A percentile compares a stretch with the other conserved stretches of the same genome.
phyloP scores from a whole-genome alignment of 2,888 invertebrate genomes.

The Drosophila koepferae region DNA sequence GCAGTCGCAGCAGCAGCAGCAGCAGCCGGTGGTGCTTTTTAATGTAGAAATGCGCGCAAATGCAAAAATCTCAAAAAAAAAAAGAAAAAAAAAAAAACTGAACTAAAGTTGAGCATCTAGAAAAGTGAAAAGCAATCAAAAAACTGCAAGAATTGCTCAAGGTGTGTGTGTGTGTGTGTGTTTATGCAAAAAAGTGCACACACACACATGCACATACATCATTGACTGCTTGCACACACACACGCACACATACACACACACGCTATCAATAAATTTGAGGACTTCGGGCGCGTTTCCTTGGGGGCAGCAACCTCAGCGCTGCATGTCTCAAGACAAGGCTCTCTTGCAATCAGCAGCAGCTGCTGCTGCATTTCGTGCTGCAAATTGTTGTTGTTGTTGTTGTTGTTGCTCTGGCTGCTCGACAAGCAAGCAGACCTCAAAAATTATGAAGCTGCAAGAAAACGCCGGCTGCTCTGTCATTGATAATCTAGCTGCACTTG shows the following conservation, averaged over 20 bases:
- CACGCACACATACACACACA: constrained; percentile 24
- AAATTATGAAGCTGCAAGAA: constrained; percentile 74
- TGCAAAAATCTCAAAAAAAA: constrained; percentile 74
- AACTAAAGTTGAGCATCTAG: constrained; percentile 50
- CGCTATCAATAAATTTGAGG: constrained; percentile 55
- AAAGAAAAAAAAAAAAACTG: constrained; percentile 11
- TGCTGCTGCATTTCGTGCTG: constrained; percentile 56
- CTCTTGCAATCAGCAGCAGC: constrained; percentile 48
- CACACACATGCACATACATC: no score
- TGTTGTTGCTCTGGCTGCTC: constrained; percentile 17
- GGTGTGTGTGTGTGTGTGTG: constrained; percentile 22
- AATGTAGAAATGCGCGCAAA: constrained; percentile 76
- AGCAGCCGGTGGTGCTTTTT: constrained; percentile 73
- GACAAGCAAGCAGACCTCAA: constrained; percentile 36
- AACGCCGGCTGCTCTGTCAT: constrained; percentile 75
- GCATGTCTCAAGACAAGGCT: constrained; percentile 21
- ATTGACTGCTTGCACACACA: constrained; percentile 16
- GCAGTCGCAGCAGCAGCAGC: constrained; percentile 33
- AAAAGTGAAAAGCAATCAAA: constrained; percentile 66
- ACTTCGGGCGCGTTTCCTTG: constrained; percentile 52
- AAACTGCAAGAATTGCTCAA: constrained; percentile 66
- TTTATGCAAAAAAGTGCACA: constrained; percentile 67
- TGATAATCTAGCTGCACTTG: constrained; percentile 68
- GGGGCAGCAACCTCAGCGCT: constrained; percentile 59
- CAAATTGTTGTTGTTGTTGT: constrained; percentile 47